Evolutionary conservation across 2,113 vertebrate species (phyloP).

Genomic region (human): DNA sequence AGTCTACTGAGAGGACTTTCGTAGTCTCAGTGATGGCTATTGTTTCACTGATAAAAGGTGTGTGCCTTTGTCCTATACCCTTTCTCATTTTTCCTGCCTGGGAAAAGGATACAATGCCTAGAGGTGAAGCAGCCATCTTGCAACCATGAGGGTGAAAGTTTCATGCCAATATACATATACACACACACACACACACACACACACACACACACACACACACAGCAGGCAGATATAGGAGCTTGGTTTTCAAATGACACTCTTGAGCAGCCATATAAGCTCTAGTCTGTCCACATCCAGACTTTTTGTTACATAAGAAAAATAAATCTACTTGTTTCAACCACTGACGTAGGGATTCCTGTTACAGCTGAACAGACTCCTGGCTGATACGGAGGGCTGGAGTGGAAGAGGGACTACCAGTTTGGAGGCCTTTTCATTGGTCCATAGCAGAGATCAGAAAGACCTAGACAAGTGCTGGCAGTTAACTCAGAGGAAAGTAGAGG

Average conservation of each 20-base stretch:
- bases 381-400: background rate
- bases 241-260: background rate
- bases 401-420: background rate
- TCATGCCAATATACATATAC: background rate
- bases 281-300: background rate
- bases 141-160: background rate
- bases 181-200: too few relatives aligned
- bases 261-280: background rate
- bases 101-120: background rate
- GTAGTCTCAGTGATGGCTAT: background rate
- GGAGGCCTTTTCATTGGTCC: background rate
- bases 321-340: constrained; percentile 9
- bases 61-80: background rate
- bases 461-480: background rate
- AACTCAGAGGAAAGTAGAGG: background rate
- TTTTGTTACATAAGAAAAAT: background rate
- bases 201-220: background rate
- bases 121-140: background rate
- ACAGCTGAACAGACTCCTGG: background rate
- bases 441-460: background rate
- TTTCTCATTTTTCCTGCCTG: background rate
- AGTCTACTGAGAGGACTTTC: background rate
- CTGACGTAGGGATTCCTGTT: background rate
- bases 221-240: background rate
- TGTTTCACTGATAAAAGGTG: background rate